Conservation (phyloP, 37 sponge, comb jelly and placozoan genomes). For the Ephydatia muelleri region DNA sequence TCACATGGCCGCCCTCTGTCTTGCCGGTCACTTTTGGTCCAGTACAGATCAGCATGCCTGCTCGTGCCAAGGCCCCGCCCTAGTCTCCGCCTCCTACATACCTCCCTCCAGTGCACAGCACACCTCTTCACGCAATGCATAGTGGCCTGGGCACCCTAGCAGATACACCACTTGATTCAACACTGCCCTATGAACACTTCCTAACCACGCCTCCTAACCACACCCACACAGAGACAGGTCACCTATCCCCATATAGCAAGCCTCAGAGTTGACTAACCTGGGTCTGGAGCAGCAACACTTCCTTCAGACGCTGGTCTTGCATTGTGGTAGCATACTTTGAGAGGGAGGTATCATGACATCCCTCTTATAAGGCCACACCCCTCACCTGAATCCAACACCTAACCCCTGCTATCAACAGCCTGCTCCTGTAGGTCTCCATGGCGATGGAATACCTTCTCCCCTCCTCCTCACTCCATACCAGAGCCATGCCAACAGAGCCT, state of each 20-base stretch:
- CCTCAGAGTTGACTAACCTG: not conserved
- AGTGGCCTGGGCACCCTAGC: constrained; percentile 14
- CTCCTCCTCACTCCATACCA: constrained; percentile 28
- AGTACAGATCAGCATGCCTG: not conserved
- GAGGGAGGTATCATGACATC: not conserved
- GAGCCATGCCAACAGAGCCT: constrained; percentile 49
- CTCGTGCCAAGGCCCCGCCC: not conserved
- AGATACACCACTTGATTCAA: too few relatives aligned
- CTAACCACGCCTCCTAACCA: too few relatives aligned
- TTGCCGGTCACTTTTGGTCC: not conserved
- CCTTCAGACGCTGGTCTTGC: not conserved
- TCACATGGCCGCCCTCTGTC: not conserved
- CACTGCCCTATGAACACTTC: too few relatives aligned
- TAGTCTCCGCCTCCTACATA: constrained; percentile 19
- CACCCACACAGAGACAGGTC: too few relatives aligned
- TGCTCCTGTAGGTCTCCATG: constrained; percentile 37
- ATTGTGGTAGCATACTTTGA: not conserved
- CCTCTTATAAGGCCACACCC: not conserved
- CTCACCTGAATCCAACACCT: constrained; percentile 64
- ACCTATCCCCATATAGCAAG: too few relatives aligned
- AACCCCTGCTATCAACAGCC: constrained; percentile 47
- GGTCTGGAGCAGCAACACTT: not conserved
- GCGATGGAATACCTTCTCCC: constrained; percentile 56
- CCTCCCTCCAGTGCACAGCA: constrained; percentile 53
- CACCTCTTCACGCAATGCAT: constrained; percentile 51